These are phyloP conservation scores for Ditylenchus dipsaci DNA, from an alignment of 1,140 invertebrate species.

Conservation along the genomic window DNA sequence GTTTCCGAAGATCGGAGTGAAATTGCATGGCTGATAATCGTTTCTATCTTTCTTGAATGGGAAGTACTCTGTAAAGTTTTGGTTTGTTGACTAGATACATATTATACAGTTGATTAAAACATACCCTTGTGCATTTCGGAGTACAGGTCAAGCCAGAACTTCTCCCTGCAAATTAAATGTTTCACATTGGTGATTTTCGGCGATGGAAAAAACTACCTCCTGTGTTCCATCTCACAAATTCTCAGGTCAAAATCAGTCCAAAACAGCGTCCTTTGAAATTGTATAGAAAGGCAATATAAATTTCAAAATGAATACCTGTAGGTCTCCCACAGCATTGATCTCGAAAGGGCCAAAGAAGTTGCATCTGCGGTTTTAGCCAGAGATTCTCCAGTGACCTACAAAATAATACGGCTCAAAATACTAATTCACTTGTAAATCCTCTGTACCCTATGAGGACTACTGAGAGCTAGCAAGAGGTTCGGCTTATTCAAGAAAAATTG, in stretches of 20 bases:
- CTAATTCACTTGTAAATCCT: not conserved
- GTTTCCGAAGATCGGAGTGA: slow-evolving; percentile 53
- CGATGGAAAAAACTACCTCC: slow-evolving; percentile 50
- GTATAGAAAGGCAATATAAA: not conserved
- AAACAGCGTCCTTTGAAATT: slow-evolving; percentile 48
- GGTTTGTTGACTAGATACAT: no score
- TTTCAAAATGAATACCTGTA: slow-evolving; percentile 52
- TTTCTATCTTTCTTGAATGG: slow-evolving; percentile 44
- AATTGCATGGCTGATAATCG: slow-evolving; percentile 57
- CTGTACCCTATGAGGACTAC: slow-evolving; percentile 47
- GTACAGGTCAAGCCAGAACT: slow-evolving; percentile 58
- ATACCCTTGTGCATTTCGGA: slow-evolving; percentile 41
- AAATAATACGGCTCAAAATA: not conserved
- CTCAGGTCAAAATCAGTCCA: slow-evolving; percentile 56
- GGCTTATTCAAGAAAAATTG: slow-evolving; percentile 55
- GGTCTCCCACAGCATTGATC: slow-evolving; percentile 51
- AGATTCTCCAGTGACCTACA: slow-evolving; percentile 42
- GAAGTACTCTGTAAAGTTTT: slow-evolving; percentile 58
- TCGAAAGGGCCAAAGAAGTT: slow-evolving; percentile 34
- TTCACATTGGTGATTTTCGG: not conserved
- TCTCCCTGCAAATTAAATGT: slow-evolving; percentile 38
- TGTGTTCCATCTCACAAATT: slow-evolving; percentile 54
- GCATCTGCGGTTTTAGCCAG: slow-evolving; percentile 40
- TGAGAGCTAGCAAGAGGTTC: slow-evolving; percentile 41
- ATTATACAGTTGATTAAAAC: no score